These are phyloP conservation scores for Hypomecis atomaria DNA, from an alignment of 2,888 invertebrate genomes.

Conservation along the genomic window DNA sequence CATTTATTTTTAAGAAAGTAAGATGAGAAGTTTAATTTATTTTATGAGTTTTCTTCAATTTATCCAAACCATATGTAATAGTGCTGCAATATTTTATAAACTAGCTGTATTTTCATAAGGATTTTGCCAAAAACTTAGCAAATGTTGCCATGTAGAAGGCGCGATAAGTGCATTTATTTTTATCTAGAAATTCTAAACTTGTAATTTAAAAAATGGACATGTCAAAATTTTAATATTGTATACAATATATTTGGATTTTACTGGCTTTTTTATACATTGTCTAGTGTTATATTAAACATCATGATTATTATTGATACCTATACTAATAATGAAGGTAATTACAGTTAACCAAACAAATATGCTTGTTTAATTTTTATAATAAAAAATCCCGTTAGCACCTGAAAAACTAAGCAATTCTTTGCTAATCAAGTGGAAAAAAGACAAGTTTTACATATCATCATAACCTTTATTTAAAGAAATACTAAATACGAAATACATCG, in stretches of 20 bases:
- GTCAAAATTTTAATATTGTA: constrained; percentile 65
- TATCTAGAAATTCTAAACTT: constrained; percentile 50
- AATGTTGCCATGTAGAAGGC: constrained; percentile 76
- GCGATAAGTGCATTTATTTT: constrained; percentile 77
- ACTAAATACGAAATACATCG: constrained; percentile 18
- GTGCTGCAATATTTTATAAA: constrained; percentile 47
- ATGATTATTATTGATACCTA: constrained; percentile 63
- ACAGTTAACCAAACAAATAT: constrained; percentile 66
- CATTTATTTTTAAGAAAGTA: constrained; percentile 38
- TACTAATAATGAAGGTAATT: constrained; percentile 65
- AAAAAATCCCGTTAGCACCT: background rate
- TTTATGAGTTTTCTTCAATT: constrained; percentile 50
- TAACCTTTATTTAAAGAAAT: constrained; percentile 16
- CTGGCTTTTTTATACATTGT: constrained; percentile 75
- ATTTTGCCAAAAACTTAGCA: constrained; percentile 69
- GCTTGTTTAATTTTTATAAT: constrained; percentile 45
- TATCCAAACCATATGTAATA: constrained; percentile 40
- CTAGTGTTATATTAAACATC: constrained; percentile 68
- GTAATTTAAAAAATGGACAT: constrained; percentile 55
- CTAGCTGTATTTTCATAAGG: constrained; percentile 59
- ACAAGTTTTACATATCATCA: background rate
- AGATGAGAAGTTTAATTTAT: constrained; percentile 58
- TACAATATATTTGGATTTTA: constrained; percentile 66
- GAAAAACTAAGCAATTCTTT: too few relatives aligned
- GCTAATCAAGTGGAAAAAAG: too few relatives aligned